Evolutionary conservation across 2,888 invertebrate species (phyloP), one percentile per base, ranked within the genome.

Genomic region (Dicycla oo): DNA sequence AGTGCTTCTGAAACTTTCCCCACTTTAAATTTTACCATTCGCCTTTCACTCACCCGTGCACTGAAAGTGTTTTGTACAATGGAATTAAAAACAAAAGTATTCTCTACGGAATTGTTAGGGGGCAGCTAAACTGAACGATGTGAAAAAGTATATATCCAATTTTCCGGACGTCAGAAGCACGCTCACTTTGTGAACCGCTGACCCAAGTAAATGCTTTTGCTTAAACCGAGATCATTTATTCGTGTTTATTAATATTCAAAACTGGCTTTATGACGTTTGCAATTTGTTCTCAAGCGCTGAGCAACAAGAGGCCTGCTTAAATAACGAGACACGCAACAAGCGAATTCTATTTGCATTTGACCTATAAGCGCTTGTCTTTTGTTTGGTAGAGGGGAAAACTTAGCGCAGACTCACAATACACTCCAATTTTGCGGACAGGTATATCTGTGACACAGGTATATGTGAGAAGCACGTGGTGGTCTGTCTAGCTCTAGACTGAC

Each of bases 341-440:
- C 92, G 90, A 92, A 91, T 91, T 91, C 88, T 92, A 94, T 94
- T 94, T 94, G 91, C 94, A 95, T 94, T 92, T 94, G 93, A 94
- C 94, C 94, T 91, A 91, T 90, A 92, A 94, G 90, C 90, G 87
- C 81, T 86, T 83, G 80, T 89, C 91, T 91, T 91, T 91, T 91
- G 91, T 91, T 89, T 82, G 75, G 82, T 75, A 73, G 75, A 69
- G 78, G 80, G 80, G 75, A 69, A 80, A 80, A 78, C 76, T 72
- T 78, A 82, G 69, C 64, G 74, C 47, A 58, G 70, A 56, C 10
- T 61, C 67, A 75, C 77, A 74, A 80, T 74, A 54, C 60, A 70
- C 71, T 69, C 34, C 34, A 75, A 80, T 69, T 79, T 72, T 63
- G 62, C 65, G 62, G 69, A 54, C 74, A 60, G 67, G 8, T 15